A percentile compares a stretch with the other conserved stretches of the same genome.
Conservation (phyloP, 2,797 vertebrate species). For the Sebastes vulpes region DNA sequence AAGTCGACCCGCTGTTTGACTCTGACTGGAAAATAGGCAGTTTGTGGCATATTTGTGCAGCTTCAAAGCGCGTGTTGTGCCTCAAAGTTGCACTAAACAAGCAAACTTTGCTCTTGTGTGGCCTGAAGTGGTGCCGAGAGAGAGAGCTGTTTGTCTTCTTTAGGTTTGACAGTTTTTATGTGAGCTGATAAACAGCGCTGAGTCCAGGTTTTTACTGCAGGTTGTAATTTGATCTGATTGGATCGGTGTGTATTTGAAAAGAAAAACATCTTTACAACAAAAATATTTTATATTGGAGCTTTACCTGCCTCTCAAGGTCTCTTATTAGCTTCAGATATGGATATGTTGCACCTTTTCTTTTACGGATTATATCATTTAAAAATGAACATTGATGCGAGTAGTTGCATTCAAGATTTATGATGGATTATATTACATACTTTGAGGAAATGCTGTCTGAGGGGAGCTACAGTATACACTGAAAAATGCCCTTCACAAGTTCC, state of each 20-base stretch:
- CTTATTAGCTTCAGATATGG: background rate
- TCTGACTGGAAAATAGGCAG: background rate
- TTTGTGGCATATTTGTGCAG: slow-evolving; percentile 6
- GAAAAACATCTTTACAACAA: background rate
- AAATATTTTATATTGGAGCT: background rate
- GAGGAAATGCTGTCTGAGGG: background rate
- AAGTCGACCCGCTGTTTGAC: background rate
- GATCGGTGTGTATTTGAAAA: background rate
- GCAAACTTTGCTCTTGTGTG: slow-evolving; percentile 11
- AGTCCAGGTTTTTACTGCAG: slow-evolving; percentile 9
- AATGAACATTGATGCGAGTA: background rate
- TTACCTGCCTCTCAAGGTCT: background rate
- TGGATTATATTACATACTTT: background rate
- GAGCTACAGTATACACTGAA: background rate
- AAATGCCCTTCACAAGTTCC: background rate
- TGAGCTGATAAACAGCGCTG: background rate
- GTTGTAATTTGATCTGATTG: slow-evolving; percentile 17
- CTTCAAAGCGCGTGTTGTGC: background rate
- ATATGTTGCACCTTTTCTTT: background rate
- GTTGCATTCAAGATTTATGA: background rate
- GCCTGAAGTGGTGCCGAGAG: background rate
- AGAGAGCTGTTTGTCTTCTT: slow-evolving; percentile 6
- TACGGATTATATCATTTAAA: background rate
- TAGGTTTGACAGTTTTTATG: background rate
- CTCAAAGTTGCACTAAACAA: background rate